A percentile compares a stretch with the other conserved stretches of the same genome.
phyloP scores from a whole-genome alignment of 2,888 invertebrate species.

The Pyralis farinalis region DNA sequence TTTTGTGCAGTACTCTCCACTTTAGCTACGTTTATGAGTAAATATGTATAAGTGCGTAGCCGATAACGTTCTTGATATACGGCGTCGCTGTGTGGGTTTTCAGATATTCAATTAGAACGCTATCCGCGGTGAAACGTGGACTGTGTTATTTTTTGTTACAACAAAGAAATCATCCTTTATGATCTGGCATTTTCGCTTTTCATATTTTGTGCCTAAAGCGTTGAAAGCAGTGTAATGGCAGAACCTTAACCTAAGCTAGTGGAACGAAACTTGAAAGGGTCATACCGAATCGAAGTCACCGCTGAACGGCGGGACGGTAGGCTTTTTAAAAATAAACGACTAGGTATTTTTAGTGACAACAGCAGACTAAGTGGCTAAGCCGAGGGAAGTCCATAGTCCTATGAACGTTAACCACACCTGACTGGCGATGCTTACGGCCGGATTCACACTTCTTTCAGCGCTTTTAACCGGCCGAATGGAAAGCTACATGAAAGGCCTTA shows the following conservation, averaged over 20 bases:
- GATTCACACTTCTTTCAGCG: conserved; percentile 72
- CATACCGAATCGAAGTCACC: conserved; percentile 5
- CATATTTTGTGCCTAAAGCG: neutral
- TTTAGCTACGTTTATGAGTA: conserved; percentile 65
- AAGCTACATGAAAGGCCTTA: conserved; percentile 73
- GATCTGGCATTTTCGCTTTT: neutral
- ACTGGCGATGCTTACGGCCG: conserved; percentile 63
- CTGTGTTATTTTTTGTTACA: neutral
- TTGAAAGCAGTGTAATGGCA: neutral
- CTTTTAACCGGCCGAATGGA: conserved; percentile 65
- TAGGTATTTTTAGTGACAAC: conserved; percentile 61
- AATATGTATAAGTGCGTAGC: conserved; percentile 72
- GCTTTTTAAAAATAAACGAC: conserved; percentile 56
- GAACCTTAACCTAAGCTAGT: neutral
- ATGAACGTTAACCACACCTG: conserved; percentile 61
- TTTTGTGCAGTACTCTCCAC: conserved; percentile 72
- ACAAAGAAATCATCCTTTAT: conserved; percentile 2
- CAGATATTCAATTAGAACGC: conserved; percentile 38
- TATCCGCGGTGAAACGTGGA: conserved; percentile 17
- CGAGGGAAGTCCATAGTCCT: conserved; percentile 52
- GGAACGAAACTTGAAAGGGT: neutral
- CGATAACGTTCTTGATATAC: conserved; percentile 50
- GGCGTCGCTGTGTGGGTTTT: conserved; percentile 27
- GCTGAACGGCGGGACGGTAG: conserved; percentile 33
- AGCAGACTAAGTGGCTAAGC: conserved; percentile 61